These are phyloP conservation scores for Tolypeutes matacus DNA, from an alignment of 2,797 vertebrate species.

Conservation along the genomic window DNA sequence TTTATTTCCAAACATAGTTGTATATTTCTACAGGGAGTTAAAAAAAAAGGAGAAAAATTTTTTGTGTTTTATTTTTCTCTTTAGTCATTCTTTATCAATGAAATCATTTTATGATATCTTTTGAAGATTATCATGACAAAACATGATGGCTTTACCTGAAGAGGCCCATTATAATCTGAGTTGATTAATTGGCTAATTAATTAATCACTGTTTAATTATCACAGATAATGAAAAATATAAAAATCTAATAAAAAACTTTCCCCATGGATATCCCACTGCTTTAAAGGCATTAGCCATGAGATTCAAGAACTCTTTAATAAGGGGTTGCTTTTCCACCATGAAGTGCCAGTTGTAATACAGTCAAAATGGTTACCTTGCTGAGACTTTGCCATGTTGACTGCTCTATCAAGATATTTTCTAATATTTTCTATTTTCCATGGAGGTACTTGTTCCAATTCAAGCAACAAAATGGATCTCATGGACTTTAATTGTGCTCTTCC, in stretches of 20 bases:
- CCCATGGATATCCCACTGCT: too few species aligned
- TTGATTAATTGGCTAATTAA: not conserved
- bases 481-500: slow-evolving; percentile 72
- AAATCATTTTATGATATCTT: not conserved
- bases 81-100: not conserved
- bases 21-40: not conserved
- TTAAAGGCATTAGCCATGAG: not conserved
- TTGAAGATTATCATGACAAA: not conserved
- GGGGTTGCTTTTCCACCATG: not conserved
- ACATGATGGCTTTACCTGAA: not conserved
- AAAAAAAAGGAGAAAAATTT: not conserved
- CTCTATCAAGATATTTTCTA: not conserved
- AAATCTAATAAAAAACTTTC: not conserved
- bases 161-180: not conserved
- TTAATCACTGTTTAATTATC: not conserved
- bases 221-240: not conserved
- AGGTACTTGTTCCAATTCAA: slow-evolving; percentile 49
- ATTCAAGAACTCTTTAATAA: not conserved
- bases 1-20: not conserved
- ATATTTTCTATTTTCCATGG: slow-evolving; percentile 24
- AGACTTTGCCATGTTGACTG: not conserved
- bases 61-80: not conserved
- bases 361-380: not conserved
- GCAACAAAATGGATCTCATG: slow-evolving; percentile 7
- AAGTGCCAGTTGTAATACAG: not conserved